phyloP scores from a whole-genome alignment of 1,140 invertebrate species.

The Drosophila azteca region DNA sequence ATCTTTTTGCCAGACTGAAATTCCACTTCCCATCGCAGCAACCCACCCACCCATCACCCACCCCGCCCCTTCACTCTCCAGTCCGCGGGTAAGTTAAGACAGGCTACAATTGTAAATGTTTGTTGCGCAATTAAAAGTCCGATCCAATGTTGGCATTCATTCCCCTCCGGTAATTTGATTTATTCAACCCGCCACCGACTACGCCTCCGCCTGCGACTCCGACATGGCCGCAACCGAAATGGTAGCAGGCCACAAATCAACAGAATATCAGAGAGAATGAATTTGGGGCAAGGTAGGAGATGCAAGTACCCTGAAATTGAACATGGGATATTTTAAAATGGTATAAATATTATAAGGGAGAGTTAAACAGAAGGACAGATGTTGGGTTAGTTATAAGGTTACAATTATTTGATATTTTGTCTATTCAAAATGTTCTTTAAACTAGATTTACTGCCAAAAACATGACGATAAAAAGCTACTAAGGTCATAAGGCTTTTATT shows the following conservation, averaged over 20 bases:
- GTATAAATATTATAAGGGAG: too few relatives aligned
- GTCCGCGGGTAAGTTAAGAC: conserved; percentile 66
- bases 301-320: conserved; percentile 14
- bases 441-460: too few relatives aligned
- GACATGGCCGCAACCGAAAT: conserved; percentile 17
- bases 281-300: background rate
- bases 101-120: conserved; percentile 80
- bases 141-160: conserved; percentile 53
- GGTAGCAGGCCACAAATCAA: conserved; percentile 42
- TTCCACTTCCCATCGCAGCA: conserved; percentile 19
- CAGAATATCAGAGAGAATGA: background rate
- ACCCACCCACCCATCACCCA: background rate
- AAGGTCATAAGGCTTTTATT: too few relatives aligned
- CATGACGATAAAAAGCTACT: too few relatives aligned
- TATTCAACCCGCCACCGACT: conserved; percentile 51
- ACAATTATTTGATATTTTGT: too few relatives aligned
- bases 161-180: conserved; percentile 69
- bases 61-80: background rate
- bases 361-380: too few relatives aligned
- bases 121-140: conserved; percentile 77
- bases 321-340: too few relatives aligned
- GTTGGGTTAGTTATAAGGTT: too few relatives aligned
- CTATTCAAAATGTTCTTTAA: too few relatives aligned
- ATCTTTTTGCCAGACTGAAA: conserved; percentile 55
- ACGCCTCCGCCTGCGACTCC: conserved; percentile 10